A percentile compares a stretch with the other conserved stretches of the same genome.
Conservation (phyloP, 1,140 invertebrate species). For the Drosophila nigromelanica region DNA sequence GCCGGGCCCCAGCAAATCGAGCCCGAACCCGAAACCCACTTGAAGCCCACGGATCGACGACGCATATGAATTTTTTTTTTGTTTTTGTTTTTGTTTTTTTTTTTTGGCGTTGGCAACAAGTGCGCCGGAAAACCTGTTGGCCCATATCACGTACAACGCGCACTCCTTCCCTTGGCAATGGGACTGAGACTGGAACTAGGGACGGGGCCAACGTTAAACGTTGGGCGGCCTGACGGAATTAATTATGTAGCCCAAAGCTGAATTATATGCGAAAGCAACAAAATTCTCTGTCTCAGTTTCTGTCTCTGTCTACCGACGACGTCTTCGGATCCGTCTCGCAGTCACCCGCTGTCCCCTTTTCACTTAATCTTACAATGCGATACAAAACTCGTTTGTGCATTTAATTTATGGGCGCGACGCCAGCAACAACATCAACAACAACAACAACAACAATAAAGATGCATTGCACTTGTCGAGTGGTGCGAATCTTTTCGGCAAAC, state of each 20-base stretch:
- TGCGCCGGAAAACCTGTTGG: slow-evolving; percentile 77
- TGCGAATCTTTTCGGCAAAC: slow-evolving; percentile 56
- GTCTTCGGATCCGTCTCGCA: slow-evolving; percentile 7
- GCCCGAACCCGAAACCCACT: slow-evolving; percentile 34
- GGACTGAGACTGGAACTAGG: slow-evolving; percentile 4
- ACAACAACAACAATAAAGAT: slow-evolving; percentile 49
- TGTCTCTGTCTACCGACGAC: background rate
- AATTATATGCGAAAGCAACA: slow-evolving; percentile 80
- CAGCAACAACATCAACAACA: slow-evolving; percentile 25
- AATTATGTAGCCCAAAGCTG: slow-evolving; percentile 82
- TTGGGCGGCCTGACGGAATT: slow-evolving; percentile 73
- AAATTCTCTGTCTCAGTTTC: slow-evolving; percentile 34
- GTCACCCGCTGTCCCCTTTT: slow-evolving; percentile 52
- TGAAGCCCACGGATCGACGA: slow-evolving; percentile 69
- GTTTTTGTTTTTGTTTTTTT: slow-evolving; percentile 25
- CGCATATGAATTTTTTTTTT: slow-evolving; percentile 59
- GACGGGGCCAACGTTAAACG: slow-evolving; percentile 45
- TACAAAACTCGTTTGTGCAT: slow-evolving; percentile 80
- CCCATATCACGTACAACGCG: slow-evolving; percentile 75
- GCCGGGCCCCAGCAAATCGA: slow-evolving; percentile 23
- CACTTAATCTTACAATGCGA: slow-evolving; percentile 69
- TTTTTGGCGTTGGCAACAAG: slow-evolving; percentile 65
- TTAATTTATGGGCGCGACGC: slow-evolving; percentile 80
- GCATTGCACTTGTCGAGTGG: slow-evolving; percentile 72
- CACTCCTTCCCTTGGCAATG: slow-evolving; percentile 37